Evolutionary conservation across 2,797 vertebrate species (phyloP).

Genomic region (Sarcoramphus papa): DNA sequence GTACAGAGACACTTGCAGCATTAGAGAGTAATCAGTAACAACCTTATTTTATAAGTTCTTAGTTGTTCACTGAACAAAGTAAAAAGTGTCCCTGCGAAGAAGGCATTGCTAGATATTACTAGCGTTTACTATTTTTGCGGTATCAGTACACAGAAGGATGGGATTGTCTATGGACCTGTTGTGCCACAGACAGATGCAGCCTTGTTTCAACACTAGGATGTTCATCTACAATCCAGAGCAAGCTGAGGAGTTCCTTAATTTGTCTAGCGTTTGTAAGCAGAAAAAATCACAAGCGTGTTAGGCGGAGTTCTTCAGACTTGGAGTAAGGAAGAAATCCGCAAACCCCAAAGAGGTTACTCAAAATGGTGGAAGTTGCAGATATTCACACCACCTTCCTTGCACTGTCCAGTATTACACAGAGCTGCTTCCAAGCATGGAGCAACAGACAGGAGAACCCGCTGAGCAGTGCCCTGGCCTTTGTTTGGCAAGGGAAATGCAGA

Average conservation of each 20-base stretch:
- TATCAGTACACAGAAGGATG: neutral
- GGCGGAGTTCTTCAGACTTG: neutral
- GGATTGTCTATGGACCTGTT: neutral
- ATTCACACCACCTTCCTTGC: neutral
- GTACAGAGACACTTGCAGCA: neutral
- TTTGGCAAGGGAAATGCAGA: neutral
- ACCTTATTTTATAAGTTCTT: neutral
- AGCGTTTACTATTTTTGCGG: neutral
- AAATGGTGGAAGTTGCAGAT: neutral
- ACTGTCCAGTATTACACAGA: neutral
- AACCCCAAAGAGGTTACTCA: neutral
- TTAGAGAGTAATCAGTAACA: neutral
- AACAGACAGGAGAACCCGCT: neutral
- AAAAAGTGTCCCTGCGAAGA: neutral
- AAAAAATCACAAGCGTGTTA: neutral
- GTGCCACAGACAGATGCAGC: neutral
- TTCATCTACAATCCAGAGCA: neutral
- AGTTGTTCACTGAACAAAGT: neutral
- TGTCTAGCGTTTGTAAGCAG: neutral
- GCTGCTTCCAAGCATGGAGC: neutral
- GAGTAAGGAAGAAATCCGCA: neutral
- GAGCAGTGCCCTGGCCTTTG: neutral
- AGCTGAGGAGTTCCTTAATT: neutral
- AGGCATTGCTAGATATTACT: neutral
- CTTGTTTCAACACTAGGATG: neutral